phyloP scores from a whole-genome alignment of 2,797 vertebrate species.

The Chloroceryle amazona region DNA sequence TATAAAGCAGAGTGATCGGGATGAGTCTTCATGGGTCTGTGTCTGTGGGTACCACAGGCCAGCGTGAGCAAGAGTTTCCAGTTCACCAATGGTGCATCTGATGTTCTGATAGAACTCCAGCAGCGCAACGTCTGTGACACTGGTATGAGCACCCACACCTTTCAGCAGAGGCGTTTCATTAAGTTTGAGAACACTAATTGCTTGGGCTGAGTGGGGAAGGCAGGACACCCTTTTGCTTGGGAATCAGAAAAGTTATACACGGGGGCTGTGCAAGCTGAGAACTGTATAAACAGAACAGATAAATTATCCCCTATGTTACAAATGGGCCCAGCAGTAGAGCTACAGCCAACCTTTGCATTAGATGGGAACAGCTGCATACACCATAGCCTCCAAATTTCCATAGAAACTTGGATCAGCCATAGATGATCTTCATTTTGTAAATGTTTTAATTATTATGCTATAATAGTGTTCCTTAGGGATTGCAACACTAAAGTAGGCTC shows the following conservation, averaged over 20 bases:
- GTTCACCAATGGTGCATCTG: background rate
- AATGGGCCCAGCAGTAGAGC: constrained; percentile 27
- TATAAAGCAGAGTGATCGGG: accelerated
- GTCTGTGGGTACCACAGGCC: background rate
- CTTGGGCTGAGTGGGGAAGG: background rate
- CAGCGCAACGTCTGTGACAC: background rate
- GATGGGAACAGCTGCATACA: constrained; percentile 60
- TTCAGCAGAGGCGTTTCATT: background rate
- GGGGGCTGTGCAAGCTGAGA: constrained; percentile 19
- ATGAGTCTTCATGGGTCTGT: background rate
- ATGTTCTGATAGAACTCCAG: background rate
- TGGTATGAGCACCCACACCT: background rate
- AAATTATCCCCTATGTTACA: constrained; percentile 49
- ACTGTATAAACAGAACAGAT: constrained; percentile 50
- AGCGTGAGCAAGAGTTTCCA: background rate
- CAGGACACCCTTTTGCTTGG: background rate
- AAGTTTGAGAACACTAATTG: background rate
- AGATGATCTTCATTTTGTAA: constrained; percentile 62
- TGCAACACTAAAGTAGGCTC: background rate
- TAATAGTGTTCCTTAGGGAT: background rate
- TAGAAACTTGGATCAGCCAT: constrained; percentile 67
- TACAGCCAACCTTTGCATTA: constrained; percentile 63
- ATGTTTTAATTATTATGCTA: constrained; percentile 64
- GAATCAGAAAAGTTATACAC: background rate
- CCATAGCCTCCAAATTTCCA: constrained; percentile 66